A percentile compares a stretch with the other conserved stretches of the same genome.
Conservation (phyloP, 2,888 invertebrate genomes). For the Pristionchus mayeri region DNA sequence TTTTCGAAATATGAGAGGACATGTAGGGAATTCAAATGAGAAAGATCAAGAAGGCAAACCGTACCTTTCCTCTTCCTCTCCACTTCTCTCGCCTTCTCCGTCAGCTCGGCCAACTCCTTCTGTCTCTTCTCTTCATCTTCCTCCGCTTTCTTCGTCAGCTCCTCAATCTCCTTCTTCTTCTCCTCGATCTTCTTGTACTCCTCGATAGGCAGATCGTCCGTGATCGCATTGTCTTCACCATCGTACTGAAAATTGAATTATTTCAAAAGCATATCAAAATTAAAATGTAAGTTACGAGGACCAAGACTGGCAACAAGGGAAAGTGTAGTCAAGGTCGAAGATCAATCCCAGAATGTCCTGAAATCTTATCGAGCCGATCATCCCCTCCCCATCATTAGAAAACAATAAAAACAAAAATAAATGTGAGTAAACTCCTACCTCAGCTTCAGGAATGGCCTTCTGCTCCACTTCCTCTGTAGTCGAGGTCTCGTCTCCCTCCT, state of each 20-base stretch:
- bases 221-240: slow-evolving; percentile 1
- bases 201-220: slow-evolving; percentile 44
- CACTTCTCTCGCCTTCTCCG: slow-evolving; percentile 7
- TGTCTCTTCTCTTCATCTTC: slow-evolving; percentile 41
- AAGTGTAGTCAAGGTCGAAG: too few relatives aligned
- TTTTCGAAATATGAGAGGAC: too few relatives aligned
- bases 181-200: slow-evolving; percentile 47
- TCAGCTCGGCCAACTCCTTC: slow-evolving; percentile 3
- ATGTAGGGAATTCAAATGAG: too few relatives aligned
- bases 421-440: not conserved
- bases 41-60: not conserved
- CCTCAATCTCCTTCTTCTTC: slow-evolving; percentile 39
- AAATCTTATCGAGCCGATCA: too few relatives aligned
- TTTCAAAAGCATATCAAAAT: too few relatives aligned
- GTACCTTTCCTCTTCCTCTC: slow-evolving; percentile 38
- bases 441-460: slow-evolving; percentile 47
- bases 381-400: too few relatives aligned
- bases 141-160: slow-evolving; percentile 6
- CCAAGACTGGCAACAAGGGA: too few relatives aligned
- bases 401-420: not conserved
- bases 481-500: slow-evolving; percentile 19
- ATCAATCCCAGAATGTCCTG: too few relatives aligned
- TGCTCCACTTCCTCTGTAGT: slow-evolving; percentile 1
- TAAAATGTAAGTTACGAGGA: too few relatives aligned
- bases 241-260: slow-evolving; percentile 47